These are phyloP conservation scores for Drosophila chauvacae DNA, from an alignment of 1,140 invertebrate genomes.

Conservation along the genomic window DNA sequence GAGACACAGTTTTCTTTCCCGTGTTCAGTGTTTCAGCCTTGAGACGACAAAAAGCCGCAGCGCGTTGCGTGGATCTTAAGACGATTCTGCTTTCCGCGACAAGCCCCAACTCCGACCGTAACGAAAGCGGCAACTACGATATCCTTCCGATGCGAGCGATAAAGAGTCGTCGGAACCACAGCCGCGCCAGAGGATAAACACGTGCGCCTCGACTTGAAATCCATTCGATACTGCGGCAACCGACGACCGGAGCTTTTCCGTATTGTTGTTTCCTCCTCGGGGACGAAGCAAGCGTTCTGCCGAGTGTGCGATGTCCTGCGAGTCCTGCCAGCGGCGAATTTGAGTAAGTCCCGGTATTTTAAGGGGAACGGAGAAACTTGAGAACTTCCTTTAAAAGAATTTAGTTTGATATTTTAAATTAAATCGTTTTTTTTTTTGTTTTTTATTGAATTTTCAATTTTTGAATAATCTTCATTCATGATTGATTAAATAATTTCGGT, in stretches of 20 bases:
- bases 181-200: constrained; percentile 45
- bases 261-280: constrained; percentile 24
- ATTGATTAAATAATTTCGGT: background rate
- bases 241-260: constrained; percentile 36
- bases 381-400: background rate
- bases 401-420: background rate
- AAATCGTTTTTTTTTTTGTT: background rate
- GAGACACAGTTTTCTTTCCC: background rate
- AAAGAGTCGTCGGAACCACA: constrained; percentile 33
- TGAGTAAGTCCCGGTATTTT: constrained; percentile 3
- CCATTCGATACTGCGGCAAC: constrained; percentile 66
- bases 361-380: constrained; percentile 1
- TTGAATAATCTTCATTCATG: background rate
- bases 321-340: constrained; percentile 23
- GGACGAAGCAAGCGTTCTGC: constrained; percentile 6
- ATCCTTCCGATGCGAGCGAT: constrained; percentile 32
- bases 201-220: constrained; percentile 67
- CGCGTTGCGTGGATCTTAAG: background rate
- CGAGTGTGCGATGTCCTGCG: constrained; percentile 7
- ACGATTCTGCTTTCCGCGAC: constrained; percentile 2
- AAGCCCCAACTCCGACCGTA: constrained; percentile 6
- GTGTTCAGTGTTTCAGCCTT: background rate
- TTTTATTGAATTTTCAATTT: background rate
- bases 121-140: constrained; percentile 12
- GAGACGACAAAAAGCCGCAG: constrained; percentile 8